Conservation (phyloP, 2,113 vertebrate species). For the Pygoscelis adeliae region DNA sequence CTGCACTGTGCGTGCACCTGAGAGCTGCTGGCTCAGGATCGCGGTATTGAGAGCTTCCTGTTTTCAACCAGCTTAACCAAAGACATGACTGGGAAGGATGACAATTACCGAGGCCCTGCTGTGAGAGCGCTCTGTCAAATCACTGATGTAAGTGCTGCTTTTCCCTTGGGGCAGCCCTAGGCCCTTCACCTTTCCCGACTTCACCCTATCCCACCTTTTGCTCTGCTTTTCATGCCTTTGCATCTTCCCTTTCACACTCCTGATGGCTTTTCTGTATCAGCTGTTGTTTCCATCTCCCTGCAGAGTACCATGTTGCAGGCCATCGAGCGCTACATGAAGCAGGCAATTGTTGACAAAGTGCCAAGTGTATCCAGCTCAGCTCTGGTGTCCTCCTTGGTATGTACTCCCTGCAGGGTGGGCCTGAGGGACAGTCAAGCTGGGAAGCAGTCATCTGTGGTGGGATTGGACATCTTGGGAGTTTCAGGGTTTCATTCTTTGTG, state of each 20-base stretch:
- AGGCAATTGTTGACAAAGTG: conserved; percentile 84
- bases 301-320: conserved; percentile 85
- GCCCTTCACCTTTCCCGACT: background rate
- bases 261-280: background rate
- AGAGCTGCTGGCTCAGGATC: background rate
- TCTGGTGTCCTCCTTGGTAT: conserved; percentile 82
- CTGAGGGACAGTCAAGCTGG: background rate
- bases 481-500: background rate
- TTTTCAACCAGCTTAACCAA: conserved; percentile 78
- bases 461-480: background rate
- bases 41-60: background rate
- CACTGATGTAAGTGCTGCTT: conserved; percentile 78
- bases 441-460: background rate
- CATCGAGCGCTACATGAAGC: conserved; percentile 86
- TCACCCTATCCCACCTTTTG: background rate
- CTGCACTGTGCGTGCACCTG: background rate
- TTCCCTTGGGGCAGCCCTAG: background rate
- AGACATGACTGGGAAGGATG: conserved; percentile 87
- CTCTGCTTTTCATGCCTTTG: background rate
- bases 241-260: background rate
- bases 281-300: background rate
- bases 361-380: conserved; percentile 85
- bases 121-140: conserved; percentile 83
- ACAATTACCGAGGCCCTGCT: conserved; percentile 81
- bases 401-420: background rate